Conservation (phyloP, 2,888 invertebrate genomes). For the Brachyptera risi region DNA sequence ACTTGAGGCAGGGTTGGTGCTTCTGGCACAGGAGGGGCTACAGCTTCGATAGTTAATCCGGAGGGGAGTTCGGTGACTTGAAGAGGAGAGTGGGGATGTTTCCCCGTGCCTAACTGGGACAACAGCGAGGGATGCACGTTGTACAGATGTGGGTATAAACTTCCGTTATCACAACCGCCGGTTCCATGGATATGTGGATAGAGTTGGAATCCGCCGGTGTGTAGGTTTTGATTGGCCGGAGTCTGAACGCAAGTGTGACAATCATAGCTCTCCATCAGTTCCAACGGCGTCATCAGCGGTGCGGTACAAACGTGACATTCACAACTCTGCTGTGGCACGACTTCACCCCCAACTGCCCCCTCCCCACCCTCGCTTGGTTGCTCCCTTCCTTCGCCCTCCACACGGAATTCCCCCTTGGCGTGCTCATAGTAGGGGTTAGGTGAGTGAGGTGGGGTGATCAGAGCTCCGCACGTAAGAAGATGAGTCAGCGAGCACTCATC, state of each 20-base stretch:
- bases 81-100: constrained; percentile 26
- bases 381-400: constrained; percentile 31
- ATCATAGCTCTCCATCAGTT: constrained; percentile 35
- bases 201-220: constrained; percentile 36
- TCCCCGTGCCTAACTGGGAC: constrained; percentile 32
- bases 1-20: too few species aligned
- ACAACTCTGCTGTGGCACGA: constrained; percentile 33
- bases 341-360: constrained; percentile 19
- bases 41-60: too few species aligned
- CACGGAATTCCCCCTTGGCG: constrained; percentile 19
- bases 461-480: constrained; percentile 34
- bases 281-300: constrained; percentile 34
- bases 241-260: constrained; percentile 34
- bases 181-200: constrained; percentile 39
- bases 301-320: constrained; percentile 38
- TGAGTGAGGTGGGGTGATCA: constrained; percentile 29
- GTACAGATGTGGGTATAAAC: constrained; percentile 33
- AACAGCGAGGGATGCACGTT: constrained; percentile 33
- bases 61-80: too few species aligned
- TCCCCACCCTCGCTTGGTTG: constrained; percentile 22
- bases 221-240: constrained; percentile 29
- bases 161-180: constrained; percentile 32
- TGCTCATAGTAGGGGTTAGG: too few species aligned
- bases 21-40: too few species aligned
- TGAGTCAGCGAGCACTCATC: constrained; percentile 37